Base-by-base conservation (phyloP, 2,113 vertebrate genomes). In the Pleuronectes platessa region DNA sequence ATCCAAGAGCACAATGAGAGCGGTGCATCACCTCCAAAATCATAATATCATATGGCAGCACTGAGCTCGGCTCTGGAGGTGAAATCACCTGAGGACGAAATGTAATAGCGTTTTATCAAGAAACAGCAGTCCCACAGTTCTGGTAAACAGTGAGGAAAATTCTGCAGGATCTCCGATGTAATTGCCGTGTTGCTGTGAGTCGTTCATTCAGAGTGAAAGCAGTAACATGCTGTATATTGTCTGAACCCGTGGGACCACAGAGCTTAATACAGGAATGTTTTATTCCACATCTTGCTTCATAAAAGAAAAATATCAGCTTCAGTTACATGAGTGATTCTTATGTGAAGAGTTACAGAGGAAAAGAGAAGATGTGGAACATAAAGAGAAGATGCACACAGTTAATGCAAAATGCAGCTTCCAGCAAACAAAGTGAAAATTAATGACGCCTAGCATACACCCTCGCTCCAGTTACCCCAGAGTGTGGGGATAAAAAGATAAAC, bases 1-100 rank as follows among this genome's bases (percentile, higher is more conserved):
- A 84, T 88, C 81, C 78, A 31, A 70, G 77, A 51, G 31, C 4
- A 87, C 80, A 86, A 87, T 81, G 68, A 82, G 76, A 77, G 35
- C 62, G 18, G 83, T 81, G 85, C 76, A 71, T 88, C 84, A 88
- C 84, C 79, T 82, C 66, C 62, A 60, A 42, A 78, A 81, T 23
- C 69, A 88, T 92, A 84, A 90, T 81, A 82, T 82, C 71, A 72
- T 59, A 40, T 51, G 42, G 45, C 78, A 3, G 56, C 27, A 49
- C 59, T 64, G 62, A 69, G 56, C 71, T 54, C 15, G 62, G 27
- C 55, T 37, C 73, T 58, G 45, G 53, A 83, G 80, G 65, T 63
- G 59, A 78, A 78, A 86, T 74, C 77, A 86, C 73, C 79, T 79
- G 64, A 68, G 79, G 71, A 14, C 58, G 62, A 68, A 79, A 54